A percentile compares a stretch with the other conserved stretches of the same genome.
Conservation (phyloP, 64 coral and sea anemone genomes). For the Astreopora myriophthalma region DNA sequence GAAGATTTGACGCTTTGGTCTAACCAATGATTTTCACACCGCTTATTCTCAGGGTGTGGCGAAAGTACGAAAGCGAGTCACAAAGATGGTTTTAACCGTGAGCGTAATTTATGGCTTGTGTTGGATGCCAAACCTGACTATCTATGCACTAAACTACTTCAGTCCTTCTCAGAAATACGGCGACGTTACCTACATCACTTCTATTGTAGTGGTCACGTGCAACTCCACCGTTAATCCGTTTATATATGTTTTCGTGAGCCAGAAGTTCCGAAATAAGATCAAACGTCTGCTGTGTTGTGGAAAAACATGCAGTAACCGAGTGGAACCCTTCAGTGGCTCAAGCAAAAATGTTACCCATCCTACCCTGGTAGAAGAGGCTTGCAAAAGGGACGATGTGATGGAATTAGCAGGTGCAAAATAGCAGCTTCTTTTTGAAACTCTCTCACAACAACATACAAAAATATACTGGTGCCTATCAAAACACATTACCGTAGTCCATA, state of each 20-base stretch:
- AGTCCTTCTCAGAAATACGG: neutral
- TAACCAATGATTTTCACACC: neutral
- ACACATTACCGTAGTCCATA: too few relatives aligned
- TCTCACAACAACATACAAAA: too few relatives aligned
- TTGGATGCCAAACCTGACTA: slow-evolving; percentile 21
- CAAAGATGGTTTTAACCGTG: slow-evolving; percentile 41
- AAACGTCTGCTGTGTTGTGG: neutral
- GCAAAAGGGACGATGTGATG: neutral
- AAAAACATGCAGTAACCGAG: neutral
- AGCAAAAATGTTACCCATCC: neutral
- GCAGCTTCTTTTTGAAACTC: too few relatives aligned
- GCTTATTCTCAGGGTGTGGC: slow-evolving; percentile 6
- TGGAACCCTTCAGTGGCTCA: neutral
- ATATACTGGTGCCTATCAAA: too few relatives aligned
- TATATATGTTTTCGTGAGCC: neutral
- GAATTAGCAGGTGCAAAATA: neutral
- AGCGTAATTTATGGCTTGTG: slow-evolving; percentile 36
- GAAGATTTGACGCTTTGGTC: too few relatives aligned
- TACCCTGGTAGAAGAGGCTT: neutral
- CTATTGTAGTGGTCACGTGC: slow-evolving; percentile 15
- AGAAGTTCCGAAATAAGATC: neutral
- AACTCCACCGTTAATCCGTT: slow-evolving; percentile 28
- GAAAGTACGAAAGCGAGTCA: slow-evolving; percentile 31
- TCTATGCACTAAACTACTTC: slow-evolving; percentile 20
- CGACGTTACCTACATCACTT: neutral